These are phyloP conservation scores for Pygmarrhopalites habei DNA, from an alignment of 1,140 invertebrate species.

Conservation along the genomic window DNA sequence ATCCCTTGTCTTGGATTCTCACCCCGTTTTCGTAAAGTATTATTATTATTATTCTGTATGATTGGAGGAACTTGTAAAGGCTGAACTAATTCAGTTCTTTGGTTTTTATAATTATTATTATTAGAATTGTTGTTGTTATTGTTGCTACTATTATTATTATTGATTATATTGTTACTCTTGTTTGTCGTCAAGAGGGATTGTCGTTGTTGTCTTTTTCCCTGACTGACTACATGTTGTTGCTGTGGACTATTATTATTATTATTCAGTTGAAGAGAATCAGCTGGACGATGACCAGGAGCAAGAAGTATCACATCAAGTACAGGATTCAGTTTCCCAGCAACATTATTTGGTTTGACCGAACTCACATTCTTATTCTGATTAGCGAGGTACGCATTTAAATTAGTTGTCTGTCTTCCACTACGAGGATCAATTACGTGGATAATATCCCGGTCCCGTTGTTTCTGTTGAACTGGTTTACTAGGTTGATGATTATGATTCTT, in stretches of 20 bases:
- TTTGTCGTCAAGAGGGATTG: background rate
- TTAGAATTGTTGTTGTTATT: background rate
- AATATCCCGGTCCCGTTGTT: slow-evolving; percentile 17
- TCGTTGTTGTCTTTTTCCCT: no score
- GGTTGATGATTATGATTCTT: background rate
- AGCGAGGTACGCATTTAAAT: background rate
- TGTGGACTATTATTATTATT: background rate
- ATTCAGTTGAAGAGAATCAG: background rate
- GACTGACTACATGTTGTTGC: background rate
- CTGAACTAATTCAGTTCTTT: no score
- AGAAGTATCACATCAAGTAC: slow-evolving; percentile 38
- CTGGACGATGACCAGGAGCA: slow-evolving; percentile 1
- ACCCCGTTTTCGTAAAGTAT: slow-evolving; percentile 8
- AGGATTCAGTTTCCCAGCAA: slow-evolving; percentile 32
- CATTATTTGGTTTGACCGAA: slow-evolving; percentile 32
- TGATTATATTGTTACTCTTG: slow-evolving; percentile 1
- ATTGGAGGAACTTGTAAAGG: background rate
- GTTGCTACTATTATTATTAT: slow-evolving; percentile 2
- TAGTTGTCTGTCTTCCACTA: slow-evolving; percentile 33
- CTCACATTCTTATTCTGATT: slow-evolving; percentile 8
- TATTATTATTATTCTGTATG: slow-evolving; percentile 25
- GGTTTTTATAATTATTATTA: background rate
- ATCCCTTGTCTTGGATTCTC: slow-evolving; percentile 17
- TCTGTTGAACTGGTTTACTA: background rate
- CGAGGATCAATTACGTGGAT: slow-evolving; percentile 38